A percentile compares a stretch with the other conserved stretches of the same genome.
These are phyloP conservation scores for Portunus trituberculatus DNA, from an alignment of 1,140 invertebrate species.

Conservation along the genomic window DNA sequence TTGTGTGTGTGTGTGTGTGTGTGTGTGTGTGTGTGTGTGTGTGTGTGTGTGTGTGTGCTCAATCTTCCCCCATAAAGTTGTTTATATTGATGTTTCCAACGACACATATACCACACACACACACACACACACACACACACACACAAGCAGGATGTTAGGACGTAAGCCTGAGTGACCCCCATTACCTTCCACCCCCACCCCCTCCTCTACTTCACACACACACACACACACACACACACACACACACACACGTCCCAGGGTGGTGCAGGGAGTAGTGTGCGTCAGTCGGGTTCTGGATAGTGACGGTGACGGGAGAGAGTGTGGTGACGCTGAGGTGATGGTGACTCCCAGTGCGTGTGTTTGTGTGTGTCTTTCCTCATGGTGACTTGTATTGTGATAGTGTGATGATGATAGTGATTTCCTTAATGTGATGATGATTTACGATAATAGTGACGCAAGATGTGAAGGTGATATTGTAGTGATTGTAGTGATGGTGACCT, in stretches of 20 bases:
- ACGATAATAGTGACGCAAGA: no score
- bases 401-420: no score
- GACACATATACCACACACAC: background rate
- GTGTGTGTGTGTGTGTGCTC: background rate
- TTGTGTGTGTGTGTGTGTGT: background rate
- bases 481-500: background rate
- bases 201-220: background rate
- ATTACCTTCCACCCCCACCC: background rate
- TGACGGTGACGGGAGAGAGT: background rate
- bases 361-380: no score
- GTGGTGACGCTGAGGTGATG: background rate
- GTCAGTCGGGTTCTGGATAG: background rate
- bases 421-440: no score
- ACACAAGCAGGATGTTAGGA: constrained; percentile 7
- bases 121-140: background rate
- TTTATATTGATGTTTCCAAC: no score
- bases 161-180: constrained; percentile 8
- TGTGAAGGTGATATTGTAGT: background rate
- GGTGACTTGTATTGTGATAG: no score
- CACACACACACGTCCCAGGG: background rate
- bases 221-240: constrained; percentile 20
- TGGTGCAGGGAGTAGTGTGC: background rate
- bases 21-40: background rate
- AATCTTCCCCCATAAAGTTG: no score
- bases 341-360: no score